A percentile compares a stretch with the other conserved stretches of the same genome.
These are phyloP conservation scores for Carposina sasakii DNA, from an alignment of 1,140 invertebrate species.

Conservation along the genomic window DNA sequence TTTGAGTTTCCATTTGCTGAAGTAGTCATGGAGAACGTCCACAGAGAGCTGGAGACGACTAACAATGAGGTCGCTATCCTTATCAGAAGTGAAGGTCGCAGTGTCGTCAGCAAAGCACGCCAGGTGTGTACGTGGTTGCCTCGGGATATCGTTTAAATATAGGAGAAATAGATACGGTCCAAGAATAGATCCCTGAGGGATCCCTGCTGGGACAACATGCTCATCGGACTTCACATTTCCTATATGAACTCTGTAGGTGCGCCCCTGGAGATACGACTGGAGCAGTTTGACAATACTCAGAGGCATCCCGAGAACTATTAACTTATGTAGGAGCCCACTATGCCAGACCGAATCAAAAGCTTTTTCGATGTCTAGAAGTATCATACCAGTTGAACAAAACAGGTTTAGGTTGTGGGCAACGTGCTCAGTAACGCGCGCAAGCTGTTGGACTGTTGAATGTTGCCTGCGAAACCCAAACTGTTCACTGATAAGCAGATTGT, in stretches of 20 bases:
- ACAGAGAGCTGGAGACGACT: background rate
- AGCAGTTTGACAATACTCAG: no score
- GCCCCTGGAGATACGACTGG: no score
- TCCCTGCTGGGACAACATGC: background rate
- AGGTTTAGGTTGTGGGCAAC: background rate
- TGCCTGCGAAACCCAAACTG: background rate
- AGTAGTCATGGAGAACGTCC: background rate
- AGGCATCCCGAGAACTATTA: no score
- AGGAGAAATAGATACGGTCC: background rate
- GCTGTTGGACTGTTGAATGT: conserved; percentile 1
- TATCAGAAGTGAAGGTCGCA: background rate
- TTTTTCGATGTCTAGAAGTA: conserved; percentile 2
- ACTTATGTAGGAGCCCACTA: background rate
- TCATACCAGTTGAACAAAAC: background rate
- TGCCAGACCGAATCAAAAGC: conserved; percentile 2
- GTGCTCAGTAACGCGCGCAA: background rate
- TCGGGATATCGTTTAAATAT: background rate
- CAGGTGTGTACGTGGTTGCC: background rate
- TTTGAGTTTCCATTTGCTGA: background rate
- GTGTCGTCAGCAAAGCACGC: background rate
- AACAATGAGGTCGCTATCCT: background rate
- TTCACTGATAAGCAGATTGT: background rate
- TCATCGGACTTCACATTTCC: no score
- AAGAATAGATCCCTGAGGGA: conserved; percentile 1
- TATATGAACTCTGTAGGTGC: no score